A percentile compares a stretch with the other conserved stretches of the same genome.
phyloP scores from a whole-genome alignment of 2,797 vertebrate species.

The Pachyuromys duprasi region DNA sequence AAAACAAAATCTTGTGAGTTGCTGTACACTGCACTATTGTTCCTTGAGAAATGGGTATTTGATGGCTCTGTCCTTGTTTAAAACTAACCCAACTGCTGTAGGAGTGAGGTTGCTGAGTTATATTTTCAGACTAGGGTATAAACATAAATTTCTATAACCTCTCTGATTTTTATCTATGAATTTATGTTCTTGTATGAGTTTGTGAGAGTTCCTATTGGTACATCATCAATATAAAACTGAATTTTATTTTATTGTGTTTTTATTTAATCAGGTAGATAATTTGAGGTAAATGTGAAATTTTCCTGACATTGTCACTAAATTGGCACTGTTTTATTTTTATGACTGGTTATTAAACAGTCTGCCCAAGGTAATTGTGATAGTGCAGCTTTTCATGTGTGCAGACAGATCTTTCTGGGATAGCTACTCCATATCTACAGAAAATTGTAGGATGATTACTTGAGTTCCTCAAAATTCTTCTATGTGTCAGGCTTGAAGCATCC shows the following conservation, averaged over 20 bases:
- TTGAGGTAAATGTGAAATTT: conserved; percentile 46
- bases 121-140: neutral
- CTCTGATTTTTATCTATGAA: conserved; percentile 17
- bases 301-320: conserved; percentile 44
- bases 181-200: neutral
- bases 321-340: conserved; percentile 48
- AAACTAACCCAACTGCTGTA: neutral
- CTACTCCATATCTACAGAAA: conserved; percentile 24
- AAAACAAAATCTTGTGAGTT: neutral
- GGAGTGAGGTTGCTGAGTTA: neutral
- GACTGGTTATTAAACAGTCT: conserved; percentile 38
- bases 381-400: conserved; percentile 29
- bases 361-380: conserved; percentile 47
- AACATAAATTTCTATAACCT: conserved; percentile 1
- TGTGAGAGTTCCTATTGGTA: conserved; percentile 26
- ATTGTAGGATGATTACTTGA: neutral
- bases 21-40: neutral
- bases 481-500: neutral
- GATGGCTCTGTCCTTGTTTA: neutral
- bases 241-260: conserved; percentile 62
- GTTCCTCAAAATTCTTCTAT: conserved; percentile 42
- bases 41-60: neutral
- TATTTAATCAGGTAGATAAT: conserved; percentile 51
- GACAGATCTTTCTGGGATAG: conserved; percentile 43
- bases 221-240: conserved; percentile 27